Conservation (phyloP, 2,888 invertebrate species). For the Hyposoter didymator region DNA sequence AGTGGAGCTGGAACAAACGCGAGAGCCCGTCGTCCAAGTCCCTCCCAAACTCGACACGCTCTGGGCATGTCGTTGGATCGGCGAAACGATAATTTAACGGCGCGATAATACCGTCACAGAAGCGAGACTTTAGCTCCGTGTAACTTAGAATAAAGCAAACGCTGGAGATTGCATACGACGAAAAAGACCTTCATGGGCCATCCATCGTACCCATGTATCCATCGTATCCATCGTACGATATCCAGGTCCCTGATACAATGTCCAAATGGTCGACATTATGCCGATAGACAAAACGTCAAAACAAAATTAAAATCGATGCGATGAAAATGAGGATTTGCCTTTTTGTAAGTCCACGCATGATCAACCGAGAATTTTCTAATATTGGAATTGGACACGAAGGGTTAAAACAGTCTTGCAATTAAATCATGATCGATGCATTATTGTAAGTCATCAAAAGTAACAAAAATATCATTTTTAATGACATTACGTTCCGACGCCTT, state of each 20-base stretch:
- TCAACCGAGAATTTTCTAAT: too few relatives aligned
- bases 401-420: too few relatives aligned
- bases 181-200: not conserved
- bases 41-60: slow-evolving; percentile 47
- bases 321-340: too few relatives aligned
- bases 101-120: slow-evolving; percentile 66
- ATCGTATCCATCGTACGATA: too few relatives aligned
- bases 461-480: not conserved
- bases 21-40: slow-evolving; percentile 48
- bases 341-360: too few relatives aligned
- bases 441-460: not conserved
- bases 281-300: too few relatives aligned
- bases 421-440: not conserved
- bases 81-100: slow-evolving; percentile 71
- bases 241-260: too few relatives aligned
- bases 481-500: too few relatives aligned
- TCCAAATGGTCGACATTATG: too few relatives aligned
- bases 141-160: slow-evolving; percentile 16
- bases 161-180: not conserved
- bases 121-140: slow-evolving; percentile 22
- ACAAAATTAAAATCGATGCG: too few relatives aligned
- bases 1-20: slow-evolving; percentile 68
- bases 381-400: too few relatives aligned
- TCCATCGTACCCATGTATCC: not conserved
- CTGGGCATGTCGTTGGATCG: slow-evolving; percentile 69